Percentiles rank a stretch among this genome's conserved stretches.
Evolutionary conservation across 2,888 invertebrate genomes (phyloP).

Genomic region (Plebejus anna): DNA sequence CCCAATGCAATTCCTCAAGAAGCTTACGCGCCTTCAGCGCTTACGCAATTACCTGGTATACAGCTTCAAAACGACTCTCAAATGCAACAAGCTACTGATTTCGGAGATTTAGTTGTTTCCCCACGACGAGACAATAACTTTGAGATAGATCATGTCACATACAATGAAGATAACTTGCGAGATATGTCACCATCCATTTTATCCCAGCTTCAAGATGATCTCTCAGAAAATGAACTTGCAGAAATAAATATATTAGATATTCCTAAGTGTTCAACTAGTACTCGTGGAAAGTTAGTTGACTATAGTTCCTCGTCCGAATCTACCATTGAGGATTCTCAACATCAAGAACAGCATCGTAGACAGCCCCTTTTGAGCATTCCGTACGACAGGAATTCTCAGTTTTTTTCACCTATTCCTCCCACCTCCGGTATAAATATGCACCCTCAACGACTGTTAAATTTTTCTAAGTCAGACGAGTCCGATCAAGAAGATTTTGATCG

Average conservation of each 20-base stretch:
- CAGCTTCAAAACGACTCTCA: constrained; percentile 1
- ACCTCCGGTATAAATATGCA: constrained; percentile 1
- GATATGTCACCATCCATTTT: constrained; percentile 1
- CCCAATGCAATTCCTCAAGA: constrained; percentile 37
- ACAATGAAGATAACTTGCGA: not conserved
- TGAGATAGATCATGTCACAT: constrained; percentile 1
- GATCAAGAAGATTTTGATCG: constrained; percentile 1
- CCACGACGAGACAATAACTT: not conserved
- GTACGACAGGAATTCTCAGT: constrained; percentile 1
- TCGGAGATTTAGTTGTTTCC: constrained; percentile 1
- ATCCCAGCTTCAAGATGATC: constrained; percentile 1
- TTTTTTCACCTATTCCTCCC: not conserved
- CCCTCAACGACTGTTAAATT: not conserved
- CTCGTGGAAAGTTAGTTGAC: constrained; percentile 1
- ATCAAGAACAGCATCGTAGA: constrained; percentile 1
- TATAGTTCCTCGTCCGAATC: constrained; percentile 1
- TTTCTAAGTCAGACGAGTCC: not conserved
- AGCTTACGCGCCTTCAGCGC: constrained; percentile 36
- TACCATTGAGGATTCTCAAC: constrained; percentile 1
- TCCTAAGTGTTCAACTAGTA: constrained; percentile 1
- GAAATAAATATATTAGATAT: constrained; percentile 1
- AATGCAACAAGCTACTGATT: constrained; percentile 1
- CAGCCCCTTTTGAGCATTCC: constrained; percentile 1
- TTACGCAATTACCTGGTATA: constrained; percentile 16
- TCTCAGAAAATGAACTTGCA: not conserved